These are phyloP conservation scores for Lepidurus apus DNA, from an alignment of 1,140 invertebrate genomes.

Conservation along the genomic window DNA sequence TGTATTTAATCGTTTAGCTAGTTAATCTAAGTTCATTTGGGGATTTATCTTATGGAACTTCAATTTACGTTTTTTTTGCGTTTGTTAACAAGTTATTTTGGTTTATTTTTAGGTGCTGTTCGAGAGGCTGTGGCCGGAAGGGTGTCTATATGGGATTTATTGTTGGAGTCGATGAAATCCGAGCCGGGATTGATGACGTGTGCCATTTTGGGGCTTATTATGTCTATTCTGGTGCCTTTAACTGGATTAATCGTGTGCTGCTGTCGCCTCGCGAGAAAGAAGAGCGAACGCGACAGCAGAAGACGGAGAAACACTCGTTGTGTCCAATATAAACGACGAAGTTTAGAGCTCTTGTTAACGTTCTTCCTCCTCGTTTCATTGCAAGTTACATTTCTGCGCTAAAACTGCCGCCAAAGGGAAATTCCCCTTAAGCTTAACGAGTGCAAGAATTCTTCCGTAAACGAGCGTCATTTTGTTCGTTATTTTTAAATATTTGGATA, in stretches of 20 bases:
- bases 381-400: neutral
- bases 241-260: slow-evolving; percentile 21
- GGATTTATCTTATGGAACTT: too few relatives aligned
- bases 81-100: neutral
- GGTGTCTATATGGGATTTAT: neutral
- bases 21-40: too few relatives aligned
- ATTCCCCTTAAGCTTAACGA: too few relatives aligned
- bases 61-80: too few relatives aligned
- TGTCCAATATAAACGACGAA: neutral
- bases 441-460: too few relatives aligned
- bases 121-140: neutral
- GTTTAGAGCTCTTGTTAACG: neutral
- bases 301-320: slow-evolving; percentile 14
- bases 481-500: too few relatives aligned
- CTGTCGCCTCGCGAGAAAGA: neutral
- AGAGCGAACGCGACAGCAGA: neutral
- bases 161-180: neutral
- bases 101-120: neutral
- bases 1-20: too few relatives aligned
- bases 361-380: slow-evolving; percentile 13
- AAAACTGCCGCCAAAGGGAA: neutral
- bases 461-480: too few relatives aligned
- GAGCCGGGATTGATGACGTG: slow-evolving; percentile 11
- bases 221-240: neutral
- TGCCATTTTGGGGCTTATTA: slow-evolving; percentile 19